These are phyloP conservation scores for Sarcoramphus papa DNA, from an alignment of 2,797 vertebrate species.

Conservation along the genomic window DNA sequence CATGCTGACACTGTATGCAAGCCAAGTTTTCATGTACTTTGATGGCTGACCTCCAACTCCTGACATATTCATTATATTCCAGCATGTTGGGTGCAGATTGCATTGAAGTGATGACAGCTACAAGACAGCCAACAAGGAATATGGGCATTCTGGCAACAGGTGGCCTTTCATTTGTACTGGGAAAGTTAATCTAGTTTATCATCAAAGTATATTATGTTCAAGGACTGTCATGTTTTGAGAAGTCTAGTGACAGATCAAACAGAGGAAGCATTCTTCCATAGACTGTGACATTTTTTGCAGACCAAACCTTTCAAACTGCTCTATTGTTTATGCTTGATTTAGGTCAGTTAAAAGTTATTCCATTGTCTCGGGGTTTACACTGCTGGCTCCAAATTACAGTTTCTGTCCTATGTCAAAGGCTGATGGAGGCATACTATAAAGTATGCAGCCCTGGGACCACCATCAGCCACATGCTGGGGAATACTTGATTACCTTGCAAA, in stretches of 20 bases:
- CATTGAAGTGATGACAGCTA: slow-evolving; percentile 84
- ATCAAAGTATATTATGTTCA: slow-evolving; percentile 81
- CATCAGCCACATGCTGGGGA: neutral
- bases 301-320: slow-evolving; percentile 67
- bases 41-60: slow-evolving; percentile 86
- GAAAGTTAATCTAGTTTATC: slow-evolving; percentile 85
- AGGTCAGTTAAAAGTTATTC: slow-evolving; percentile 60
- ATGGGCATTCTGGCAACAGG: slow-evolving; percentile 83
- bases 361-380: slow-evolving; percentile 53
- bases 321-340: slow-evolving; percentile 72
- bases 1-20: slow-evolving; percentile 77
- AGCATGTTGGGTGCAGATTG: slow-evolving; percentile 79
- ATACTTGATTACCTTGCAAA: neutral
- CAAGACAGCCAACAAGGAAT: slow-evolving; percentile 83
- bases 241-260: slow-evolving; percentile 77
- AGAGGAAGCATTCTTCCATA: slow-evolving; percentile 71
- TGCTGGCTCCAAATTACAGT: slow-evolving; percentile 43
- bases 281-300: slow-evolving; percentile 71
- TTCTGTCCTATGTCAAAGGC: slow-evolving; percentile 41
- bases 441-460: neutral
- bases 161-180: slow-evolving; percentile 81
- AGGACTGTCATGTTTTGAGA: slow-evolving; percentile 79
- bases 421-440: neutral
- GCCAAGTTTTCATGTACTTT: slow-evolving; percentile 85
- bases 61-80: slow-evolving; percentile 87